Percentiles rank a stretch among this genome's conserved stretches.
Conservation (phyloP, 2,888 invertebrate genomes). For the Yponomeuta sedellus region DNA sequence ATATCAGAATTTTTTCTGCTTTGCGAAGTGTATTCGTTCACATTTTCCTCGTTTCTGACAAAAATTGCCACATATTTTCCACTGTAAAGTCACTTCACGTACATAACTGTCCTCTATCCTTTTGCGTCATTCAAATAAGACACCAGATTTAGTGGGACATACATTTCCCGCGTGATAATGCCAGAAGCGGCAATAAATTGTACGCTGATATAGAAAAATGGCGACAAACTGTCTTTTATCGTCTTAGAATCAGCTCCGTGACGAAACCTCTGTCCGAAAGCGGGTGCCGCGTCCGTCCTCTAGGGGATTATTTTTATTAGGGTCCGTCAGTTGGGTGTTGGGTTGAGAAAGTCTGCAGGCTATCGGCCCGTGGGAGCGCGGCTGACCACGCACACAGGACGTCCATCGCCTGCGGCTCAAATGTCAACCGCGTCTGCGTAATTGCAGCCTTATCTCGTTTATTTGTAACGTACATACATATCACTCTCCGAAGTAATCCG, state of each 20-base stretch:
- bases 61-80: neutral
- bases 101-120: slow-evolving; percentile 29
- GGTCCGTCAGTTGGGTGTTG: slow-evolving; percentile 11
- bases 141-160: slow-evolving; percentile 32
- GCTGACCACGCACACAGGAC: slow-evolving; percentile 33
- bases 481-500: slow-evolving; percentile 32
- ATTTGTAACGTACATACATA: slow-evolving; percentile 32
- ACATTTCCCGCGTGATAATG: slow-evolving; percentile 53
- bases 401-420: slow-evolving; percentile 43
- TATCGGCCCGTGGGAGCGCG: slow-evolving; percentile 53
- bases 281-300: neutral
- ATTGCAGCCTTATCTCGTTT: slow-evolving; percentile 50
- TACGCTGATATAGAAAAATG: slow-evolving; percentile 53
- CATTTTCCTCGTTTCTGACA: neutral
- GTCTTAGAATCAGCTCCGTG: slow-evolving; percentile 33
- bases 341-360: slow-evolving; percentile 51
- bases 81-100: slow-evolving; percentile 17
- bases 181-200: slow-evolving; percentile 50
- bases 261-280: slow-evolving; percentile 17
- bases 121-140: slow-evolving; percentile 40
- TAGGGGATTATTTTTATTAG: slow-evolving; percentile 33
- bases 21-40: neutral
- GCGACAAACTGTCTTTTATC: slow-evolving; percentile 51
- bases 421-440: slow-evolving; percentile 60
- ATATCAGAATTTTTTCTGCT: neutral